Conservation (phyloP, 2,888 invertebrate genomes). For the Papilio demoleus region DNA sequence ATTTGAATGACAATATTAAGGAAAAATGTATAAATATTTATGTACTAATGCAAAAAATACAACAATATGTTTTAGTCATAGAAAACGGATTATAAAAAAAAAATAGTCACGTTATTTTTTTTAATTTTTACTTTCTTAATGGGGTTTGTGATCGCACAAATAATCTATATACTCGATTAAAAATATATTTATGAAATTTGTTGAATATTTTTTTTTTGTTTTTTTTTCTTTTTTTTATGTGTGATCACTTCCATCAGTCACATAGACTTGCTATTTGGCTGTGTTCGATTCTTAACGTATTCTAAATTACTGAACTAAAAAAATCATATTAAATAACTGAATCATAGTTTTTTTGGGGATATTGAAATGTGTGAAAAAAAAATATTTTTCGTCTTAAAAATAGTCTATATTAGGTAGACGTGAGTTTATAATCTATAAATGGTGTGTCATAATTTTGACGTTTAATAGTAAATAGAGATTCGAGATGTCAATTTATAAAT, state of each 20-base stretch:
- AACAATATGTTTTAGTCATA: neutral
- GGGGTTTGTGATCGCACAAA: neutral
- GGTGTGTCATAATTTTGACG: no score
- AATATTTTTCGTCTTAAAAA: neutral
- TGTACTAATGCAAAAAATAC: neutral
- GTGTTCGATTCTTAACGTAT: slow-evolving; percentile 54
- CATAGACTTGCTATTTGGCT: slow-evolving; percentile 61
- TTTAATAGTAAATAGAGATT: no score
- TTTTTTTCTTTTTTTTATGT: slow-evolving; percentile 16
- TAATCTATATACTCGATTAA: slow-evolving; percentile 11
- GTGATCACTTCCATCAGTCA: slow-evolving; percentile 41
- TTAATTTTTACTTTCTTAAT: neutral
- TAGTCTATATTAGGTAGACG: neutral
- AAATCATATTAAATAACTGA: neutral
- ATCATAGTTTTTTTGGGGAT: slow-evolving; percentile 6
- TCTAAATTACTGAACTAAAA: slow-evolving; percentile 35
- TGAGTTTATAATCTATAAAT: neutral
- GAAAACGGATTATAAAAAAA: neutral
- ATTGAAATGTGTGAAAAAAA: slow-evolving; percentile 6
- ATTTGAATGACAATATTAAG: neutral
- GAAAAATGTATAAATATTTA: neutral
- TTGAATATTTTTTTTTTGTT: neutral
- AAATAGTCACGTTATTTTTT: neutral
- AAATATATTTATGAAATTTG: no score
- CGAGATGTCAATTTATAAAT: no score